Percentiles rank a stretch among this genome's conserved stretches.
These are phyloP conservation scores for Maniola jurtina DNA, from an alignment of 1,140 invertebrate species.

Conservation along the genomic window DNA sequence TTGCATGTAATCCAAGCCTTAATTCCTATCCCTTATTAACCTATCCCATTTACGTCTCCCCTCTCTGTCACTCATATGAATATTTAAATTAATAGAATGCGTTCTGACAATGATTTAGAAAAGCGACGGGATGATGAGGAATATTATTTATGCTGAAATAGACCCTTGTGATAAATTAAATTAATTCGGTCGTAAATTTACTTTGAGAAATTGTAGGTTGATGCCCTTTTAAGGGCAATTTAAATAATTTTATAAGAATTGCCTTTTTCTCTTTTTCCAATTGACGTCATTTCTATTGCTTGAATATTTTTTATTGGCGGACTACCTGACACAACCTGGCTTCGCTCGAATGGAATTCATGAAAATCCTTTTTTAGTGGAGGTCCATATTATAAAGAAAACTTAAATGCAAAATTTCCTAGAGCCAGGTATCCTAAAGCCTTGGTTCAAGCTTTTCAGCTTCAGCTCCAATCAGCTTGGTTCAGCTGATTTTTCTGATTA, in stretches of 20 bases:
- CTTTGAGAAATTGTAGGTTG: slow-evolving; percentile 12
- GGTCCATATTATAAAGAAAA: too few species aligned
- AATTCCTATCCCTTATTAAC: slow-evolving; percentile 57
- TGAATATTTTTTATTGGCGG: too few species aligned
- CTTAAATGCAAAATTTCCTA: too few species aligned
- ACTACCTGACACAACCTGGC: too few species aligned
- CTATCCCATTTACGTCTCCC: slow-evolving; percentile 21
- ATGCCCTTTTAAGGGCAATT: slow-evolving; percentile 8
- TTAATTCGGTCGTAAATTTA: slow-evolving; percentile 49
- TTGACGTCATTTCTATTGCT: neutral
- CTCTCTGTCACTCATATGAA: slow-evolving; percentile 48
- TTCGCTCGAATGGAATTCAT: too few species aligned
- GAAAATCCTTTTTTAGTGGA: too few species aligned
- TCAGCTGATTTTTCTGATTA: too few species aligned
- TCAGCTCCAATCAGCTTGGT: too few species aligned
- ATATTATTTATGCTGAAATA: slow-evolving; percentile 28
- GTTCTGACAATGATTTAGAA: slow-evolving; percentile 51
- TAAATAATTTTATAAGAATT: neutral
- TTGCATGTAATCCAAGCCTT: slow-evolving; percentile 11
- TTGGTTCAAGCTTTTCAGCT: too few species aligned
- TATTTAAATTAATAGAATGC: slow-evolving; percentile 45
- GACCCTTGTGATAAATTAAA: slow-evolving; percentile 46
- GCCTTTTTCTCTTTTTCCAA: neutral
- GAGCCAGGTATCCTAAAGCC: too few species aligned
- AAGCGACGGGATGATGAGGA: slow-evolving; percentile 40